These are phyloP conservation scores for Poicephalus meyeri DNA, from an alignment of 2,113 vertebrate genomes.

Conservation along the genomic window DNA sequence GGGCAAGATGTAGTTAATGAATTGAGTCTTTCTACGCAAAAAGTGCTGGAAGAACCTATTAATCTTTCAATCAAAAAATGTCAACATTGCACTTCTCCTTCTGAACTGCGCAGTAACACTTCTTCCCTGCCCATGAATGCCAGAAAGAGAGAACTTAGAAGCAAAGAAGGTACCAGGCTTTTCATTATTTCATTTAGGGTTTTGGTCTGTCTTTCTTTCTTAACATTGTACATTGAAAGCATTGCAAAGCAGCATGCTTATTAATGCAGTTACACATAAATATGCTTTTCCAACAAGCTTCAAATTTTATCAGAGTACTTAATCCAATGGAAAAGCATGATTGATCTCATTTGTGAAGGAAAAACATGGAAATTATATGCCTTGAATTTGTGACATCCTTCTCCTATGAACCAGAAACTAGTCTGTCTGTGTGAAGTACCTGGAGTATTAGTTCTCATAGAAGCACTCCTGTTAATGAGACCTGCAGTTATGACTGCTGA, in stretches of 20 bases:
- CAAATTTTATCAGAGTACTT: slow-evolving; percentile 8
- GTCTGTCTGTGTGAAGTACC: slow-evolving; percentile 10
- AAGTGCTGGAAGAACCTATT: slow-evolving; percentile 80
- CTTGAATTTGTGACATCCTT: slow-evolving; percentile 15
- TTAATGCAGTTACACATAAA: neutral
- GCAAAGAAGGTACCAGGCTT: slow-evolving; percentile 70
- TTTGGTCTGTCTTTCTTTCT: neutral
- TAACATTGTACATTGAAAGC: neutral
- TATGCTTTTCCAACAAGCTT: neutral
- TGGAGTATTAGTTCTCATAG: neutral
- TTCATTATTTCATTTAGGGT: neutral
- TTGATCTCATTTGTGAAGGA: slow-evolving; percentile 16
- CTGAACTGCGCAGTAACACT: slow-evolving; percentile 12
- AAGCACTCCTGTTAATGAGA: slow-evolving; percentile 18
- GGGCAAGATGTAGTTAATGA: slow-evolving; percentile 59
- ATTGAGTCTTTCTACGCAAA: slow-evolving; percentile 71
- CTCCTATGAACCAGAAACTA: neutral
- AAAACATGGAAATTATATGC: neutral
- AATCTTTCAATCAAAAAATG: slow-evolving; percentile 80
- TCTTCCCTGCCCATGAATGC: slow-evolving; percentile 25
- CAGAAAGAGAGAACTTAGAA: slow-evolving; percentile 47
- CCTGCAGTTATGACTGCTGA: slow-evolving; percentile 8
- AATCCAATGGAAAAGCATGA: neutral
- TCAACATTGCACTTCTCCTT: slow-evolving; percentile 1
- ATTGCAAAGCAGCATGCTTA: neutral